Evolutionary conservation across 2,113 vertebrate species (phyloP).

Genomic region (Columba janthina): DNA sequence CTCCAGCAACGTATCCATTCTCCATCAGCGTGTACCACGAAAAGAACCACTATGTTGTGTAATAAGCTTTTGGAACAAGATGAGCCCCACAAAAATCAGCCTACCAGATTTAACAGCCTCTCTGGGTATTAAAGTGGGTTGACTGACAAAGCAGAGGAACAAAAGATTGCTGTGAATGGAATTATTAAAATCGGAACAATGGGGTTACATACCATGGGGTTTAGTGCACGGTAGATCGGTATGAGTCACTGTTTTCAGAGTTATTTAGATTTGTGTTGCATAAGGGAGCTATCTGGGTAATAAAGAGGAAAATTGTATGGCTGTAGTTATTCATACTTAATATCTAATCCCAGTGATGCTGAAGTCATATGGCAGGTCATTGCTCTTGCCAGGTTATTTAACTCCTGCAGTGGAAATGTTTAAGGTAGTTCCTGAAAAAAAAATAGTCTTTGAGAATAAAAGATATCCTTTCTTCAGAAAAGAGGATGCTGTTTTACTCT

Average conservation of each 20-base stretch:
- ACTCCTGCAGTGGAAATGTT: background rate
- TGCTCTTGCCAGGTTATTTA: background rate
- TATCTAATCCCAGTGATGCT: background rate
- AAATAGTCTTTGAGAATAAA: background rate
- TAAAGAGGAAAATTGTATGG: background rate
- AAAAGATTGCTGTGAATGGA: constrained; percentile 34
- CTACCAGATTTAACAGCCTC: constrained; percentile 43
- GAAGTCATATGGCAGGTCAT: background rate
- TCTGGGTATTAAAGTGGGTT: constrained; percentile 13
- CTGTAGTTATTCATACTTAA: background rate
- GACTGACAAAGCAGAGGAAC: constrained; percentile 52
- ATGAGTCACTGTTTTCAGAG: constrained; percentile 52
- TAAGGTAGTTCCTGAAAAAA: background rate
- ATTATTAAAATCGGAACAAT: constrained; percentile 44
- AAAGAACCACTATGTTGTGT: constrained; percentile 26
- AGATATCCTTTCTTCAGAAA: background rate
- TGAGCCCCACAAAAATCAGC: constrained; percentile 23
- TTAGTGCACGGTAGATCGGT: constrained; percentile 14
- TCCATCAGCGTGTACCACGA: background rate
- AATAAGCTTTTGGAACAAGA: constrained; percentile 42
- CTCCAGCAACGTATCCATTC: background rate
- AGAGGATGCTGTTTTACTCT: background rate
- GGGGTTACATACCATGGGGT: background rate
- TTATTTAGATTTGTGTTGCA: constrained; percentile 44
- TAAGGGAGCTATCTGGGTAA: constrained; percentile 23